Percentiles rank a stretch among this genome's conserved stretches.
phyloP scores from a whole-genome alignment of 1,140 invertebrate genomes.

The Drosophila prosaltans region DNA sequence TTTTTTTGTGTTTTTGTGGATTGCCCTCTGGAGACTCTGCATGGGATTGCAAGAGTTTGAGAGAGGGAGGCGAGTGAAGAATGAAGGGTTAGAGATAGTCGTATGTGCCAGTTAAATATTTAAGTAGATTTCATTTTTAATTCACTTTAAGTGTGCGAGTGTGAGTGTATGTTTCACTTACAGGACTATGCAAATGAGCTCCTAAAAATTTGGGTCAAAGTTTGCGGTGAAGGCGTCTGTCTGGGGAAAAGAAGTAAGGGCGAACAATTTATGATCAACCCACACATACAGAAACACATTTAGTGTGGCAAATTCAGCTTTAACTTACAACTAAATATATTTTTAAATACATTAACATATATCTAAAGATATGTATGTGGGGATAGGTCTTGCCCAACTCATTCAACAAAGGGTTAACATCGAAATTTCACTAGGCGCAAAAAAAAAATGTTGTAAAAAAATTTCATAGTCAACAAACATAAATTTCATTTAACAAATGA shows the following conservation, averaged over 20 bases:
- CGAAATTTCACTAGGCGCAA: slow-evolving; percentile 6
- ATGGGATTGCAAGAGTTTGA: background rate
- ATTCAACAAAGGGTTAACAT: slow-evolving; percentile 48
- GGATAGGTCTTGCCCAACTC: background rate
- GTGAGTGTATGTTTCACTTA: slow-evolving; percentile 23
- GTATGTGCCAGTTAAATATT: slow-evolving; percentile 65
- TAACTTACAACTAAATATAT: slow-evolving; percentile 4
- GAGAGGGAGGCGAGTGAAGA: background rate
- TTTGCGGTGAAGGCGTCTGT: slow-evolving; percentile 57
- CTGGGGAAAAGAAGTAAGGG: slow-evolving; percentile 18
- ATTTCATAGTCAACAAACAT: slow-evolving; percentile 54
- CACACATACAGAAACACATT: background rate
- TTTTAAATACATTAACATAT: slow-evolving; percentile 1
- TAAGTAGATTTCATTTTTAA: slow-evolving; percentile 70
- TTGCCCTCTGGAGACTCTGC: slow-evolving; percentile 38
- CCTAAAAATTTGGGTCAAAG: slow-evolving; percentile 66
- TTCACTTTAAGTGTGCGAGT: slow-evolving; percentile 61
- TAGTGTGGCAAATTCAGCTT: background rate
- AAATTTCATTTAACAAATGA: slow-evolving; percentile 76
- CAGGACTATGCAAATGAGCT: slow-evolving; percentile 65
- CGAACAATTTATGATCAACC: slow-evolving; percentile 53
- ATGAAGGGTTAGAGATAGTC: background rate
- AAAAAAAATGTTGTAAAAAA: slow-evolving; percentile 61
- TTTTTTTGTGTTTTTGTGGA: slow-evolving; percentile 34
- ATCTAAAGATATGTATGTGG: background rate